Base-by-base conservation (phyloP, 2,113 vertebrate species). In the Polypterus senegalus region DNA sequence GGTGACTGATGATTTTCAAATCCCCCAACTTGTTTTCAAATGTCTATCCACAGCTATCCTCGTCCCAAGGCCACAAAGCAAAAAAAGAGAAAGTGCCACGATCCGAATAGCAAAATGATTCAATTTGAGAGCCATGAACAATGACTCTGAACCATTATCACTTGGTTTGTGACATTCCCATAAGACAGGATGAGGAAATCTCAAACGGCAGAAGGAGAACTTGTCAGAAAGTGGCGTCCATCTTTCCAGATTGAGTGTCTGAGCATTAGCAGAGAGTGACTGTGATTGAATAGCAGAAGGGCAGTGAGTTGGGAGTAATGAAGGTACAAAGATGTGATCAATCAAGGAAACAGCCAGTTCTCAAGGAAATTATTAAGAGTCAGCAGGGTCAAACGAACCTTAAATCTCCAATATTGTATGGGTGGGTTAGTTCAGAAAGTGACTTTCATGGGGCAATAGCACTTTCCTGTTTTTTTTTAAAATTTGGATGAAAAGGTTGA, bases 321-420 rank as follows among this genome's bases (percentile, higher is more conserved):
- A 51, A 60, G 49, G 53, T 56, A 51, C 60, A 44, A 57, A n/a
- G 1, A 45, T 52, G 44, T 48, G n/a, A 63, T 63, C 49, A 56
- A 55, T 62, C 61, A 46, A 8, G 9, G 4, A 5, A 55, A n/a
- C 46, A 9, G 44, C 44, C 10, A 9, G 46, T 11, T 45, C 9
- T 45, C 9, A 58, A 3, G 56, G 56, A 58, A 58, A 45, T 44
- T 58, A 58, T 58, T 45, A 58, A n/a, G 4, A 27, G 4, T 5
- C 8, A 43, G 5, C 9, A 27, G 5, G n/a, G 46, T 63, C 10
- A 55, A 55, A 55, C 27, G 7, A 45, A 5, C 48, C 48, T 43
- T 49, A 46, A 48, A 63, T 49, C 46, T 56, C 61, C n/a, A 5
- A 5, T 43, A 58, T 5, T 7, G 56, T 58, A 27, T 27, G 27